Base-by-base conservation (phyloP, 1,140 invertebrate genomes). In the Drosophila teissieri region DNA sequence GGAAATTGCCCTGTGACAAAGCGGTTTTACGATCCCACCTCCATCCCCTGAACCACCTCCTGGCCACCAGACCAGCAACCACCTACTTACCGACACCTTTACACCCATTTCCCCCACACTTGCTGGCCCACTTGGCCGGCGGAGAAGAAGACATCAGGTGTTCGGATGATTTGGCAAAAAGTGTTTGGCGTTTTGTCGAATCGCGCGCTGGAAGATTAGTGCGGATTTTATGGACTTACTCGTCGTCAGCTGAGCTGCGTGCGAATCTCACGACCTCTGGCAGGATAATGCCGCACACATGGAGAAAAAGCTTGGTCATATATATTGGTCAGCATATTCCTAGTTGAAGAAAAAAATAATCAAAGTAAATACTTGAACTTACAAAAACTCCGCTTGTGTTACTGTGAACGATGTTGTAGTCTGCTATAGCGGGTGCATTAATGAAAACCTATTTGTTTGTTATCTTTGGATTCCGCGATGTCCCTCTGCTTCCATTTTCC, bases 171-270 rank as follows among this genome's bases (percentile, higher is more conserved):
- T 89, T 89, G 84, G 78, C 84, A 89, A 89, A 89, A 89, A 89
- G 77, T 72, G 85, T 80, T 89, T 80, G 85, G 76, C 73, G 68
- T 88, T 88, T 88, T 88, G 83, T 88, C 84, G 83, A 88, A 89
- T 70, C 68, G 61, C 79, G 68, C 74, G 64, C 69, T 68, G 73
- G 36, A 78, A 89, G 84, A 89, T 89, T 89, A 89, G 84, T 90
- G 85, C 46, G 84, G 84, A 89, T 89, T 89, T 89, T 89, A 89
- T 89, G 84, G 84, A 80, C 84, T 90, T 89, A 90, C 73, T 80
- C 85, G 73, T 74, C 57, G 73, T 53, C 44, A 72, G 80, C 61
- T 83, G 79, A 86, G 88, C 82, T 82, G 82, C 75, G 82, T 78
- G 73, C 73, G 57, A 86, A 86, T 75, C 46, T 39, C 64, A 51